phyloP scores from a whole-genome alignment of 2,113 vertebrate species.

The Leptosomus discolor region DNA sequence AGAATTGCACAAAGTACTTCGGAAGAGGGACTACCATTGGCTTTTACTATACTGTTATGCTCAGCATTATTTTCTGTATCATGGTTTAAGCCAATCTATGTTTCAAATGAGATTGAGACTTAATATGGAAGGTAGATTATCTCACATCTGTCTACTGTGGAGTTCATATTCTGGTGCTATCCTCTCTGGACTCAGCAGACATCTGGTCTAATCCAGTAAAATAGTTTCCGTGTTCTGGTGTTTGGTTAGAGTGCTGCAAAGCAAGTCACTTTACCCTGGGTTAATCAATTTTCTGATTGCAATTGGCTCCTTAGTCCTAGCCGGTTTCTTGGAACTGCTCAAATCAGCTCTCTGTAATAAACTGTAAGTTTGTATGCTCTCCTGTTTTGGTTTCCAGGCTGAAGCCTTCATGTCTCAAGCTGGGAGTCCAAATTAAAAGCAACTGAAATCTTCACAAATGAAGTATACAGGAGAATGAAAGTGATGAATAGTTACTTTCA shows the following conservation, averaged over 20 bases:
- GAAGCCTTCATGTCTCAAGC: not conserved
- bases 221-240: not conserved
- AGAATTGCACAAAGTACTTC: not conserved
- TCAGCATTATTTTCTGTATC: not conserved
- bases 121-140: not conserved
- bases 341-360: not conserved
- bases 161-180: not conserved
- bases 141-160: not conserved
- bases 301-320: not conserved
- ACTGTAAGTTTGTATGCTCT: not conserved
- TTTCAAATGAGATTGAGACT: not conserved
- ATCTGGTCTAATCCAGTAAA: constrained; percentile 1
- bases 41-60: not conserved
- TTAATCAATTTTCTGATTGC: not conserved
- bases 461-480: not conserved
- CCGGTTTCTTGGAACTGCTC: not conserved
- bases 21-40: not conserved
- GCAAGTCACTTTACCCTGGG: not conserved
- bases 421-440: not conserved
- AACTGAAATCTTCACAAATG: not conserved
- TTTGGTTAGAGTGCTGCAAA: not conserved
- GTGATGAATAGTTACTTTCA: not conserved
- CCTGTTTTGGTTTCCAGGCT: not conserved
- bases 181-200: not conserved
- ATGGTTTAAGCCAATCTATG: not conserved